phyloP scores from a whole-genome alignment of 2,797 vertebrate genomes.

The Gastrophryne carolinensis region DNA sequence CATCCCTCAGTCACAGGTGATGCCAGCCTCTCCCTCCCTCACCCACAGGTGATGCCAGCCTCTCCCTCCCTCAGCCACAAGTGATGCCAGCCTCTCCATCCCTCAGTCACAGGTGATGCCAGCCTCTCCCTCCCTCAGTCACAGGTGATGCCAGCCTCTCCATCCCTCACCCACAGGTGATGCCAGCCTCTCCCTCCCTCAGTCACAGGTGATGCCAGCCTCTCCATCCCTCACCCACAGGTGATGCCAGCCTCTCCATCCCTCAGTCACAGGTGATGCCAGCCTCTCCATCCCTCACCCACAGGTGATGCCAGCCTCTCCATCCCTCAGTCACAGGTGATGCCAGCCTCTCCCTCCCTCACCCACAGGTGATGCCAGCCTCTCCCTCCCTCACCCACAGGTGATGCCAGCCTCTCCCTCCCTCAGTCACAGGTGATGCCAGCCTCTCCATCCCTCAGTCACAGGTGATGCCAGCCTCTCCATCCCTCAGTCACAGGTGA shows the following conservation, averaged over 20 bases:
- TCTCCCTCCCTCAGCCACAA: not conserved
- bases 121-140: not conserved
- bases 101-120: not conserved
- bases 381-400: not conserved
- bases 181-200: not conserved
- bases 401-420: not conserved
- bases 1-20: too few species aligned
- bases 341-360: not conserved
- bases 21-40: not conserved
- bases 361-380: not conserved
- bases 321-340: too few species aligned
- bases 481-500: too few species aligned
- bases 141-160: not conserved
- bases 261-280: not conserved
- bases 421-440: not conserved
- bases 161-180: too few species aligned
- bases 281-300: not conserved
- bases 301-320: not conserved
- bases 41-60: not conserved
- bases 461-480: not conserved
- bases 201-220: not conserved
- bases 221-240: not conserved
- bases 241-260: not conserved
- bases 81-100: not conserved
- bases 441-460: not conserved